Conservation (phyloP, 2,888 invertebrate genomes). For the Phrixothrix hirtus region DNA sequence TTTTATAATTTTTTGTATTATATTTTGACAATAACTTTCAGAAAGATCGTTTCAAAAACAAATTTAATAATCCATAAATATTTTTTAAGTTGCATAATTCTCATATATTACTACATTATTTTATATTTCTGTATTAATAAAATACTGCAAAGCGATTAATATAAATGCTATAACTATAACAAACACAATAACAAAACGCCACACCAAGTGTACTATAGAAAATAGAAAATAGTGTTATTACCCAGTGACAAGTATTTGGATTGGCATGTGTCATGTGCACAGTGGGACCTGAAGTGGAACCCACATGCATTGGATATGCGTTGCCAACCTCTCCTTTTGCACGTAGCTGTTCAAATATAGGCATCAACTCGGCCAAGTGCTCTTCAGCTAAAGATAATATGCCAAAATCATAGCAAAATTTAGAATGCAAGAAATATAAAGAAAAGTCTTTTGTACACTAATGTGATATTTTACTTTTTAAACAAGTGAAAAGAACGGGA, state of each 20-base stretch:
- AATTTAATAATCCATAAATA: too few species aligned
- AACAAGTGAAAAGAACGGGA: conserved; percentile 9
- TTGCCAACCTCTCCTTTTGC: conserved; percentile 89
- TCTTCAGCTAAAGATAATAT: conserved; percentile 72
- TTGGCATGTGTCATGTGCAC: conserved; percentile 62
- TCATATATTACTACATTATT: neutral
- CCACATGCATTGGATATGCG: conserved; percentile 89
- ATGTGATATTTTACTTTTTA: neutral
- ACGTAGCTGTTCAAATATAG: conserved; percentile 91
- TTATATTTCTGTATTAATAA: conserved; percentile 14
- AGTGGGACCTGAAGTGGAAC: conserved; percentile 69
- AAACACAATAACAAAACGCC: conserved; percentile 40
- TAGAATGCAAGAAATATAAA: conserved; percentile 19
- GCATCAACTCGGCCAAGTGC: conserved; percentile 94
- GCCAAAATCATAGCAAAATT: conserved; percentile 15
- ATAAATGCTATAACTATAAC: conserved; percentile 8
- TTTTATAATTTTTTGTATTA: conserved; percentile 3
- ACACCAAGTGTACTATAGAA: conserved; percentile 41
- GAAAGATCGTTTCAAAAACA: too few species aligned
- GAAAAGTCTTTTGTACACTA: neutral
- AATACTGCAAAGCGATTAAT: conserved; percentile 25
- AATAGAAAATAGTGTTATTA: conserved; percentile 58
- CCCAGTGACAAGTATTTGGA: conserved; percentile 74
- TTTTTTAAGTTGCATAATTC: too few species aligned
- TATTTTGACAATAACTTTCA: too few species aligned